Conservation (phyloP, 2,797 vertebrate genomes). For the Cephalopachus bancanus region DNA sequence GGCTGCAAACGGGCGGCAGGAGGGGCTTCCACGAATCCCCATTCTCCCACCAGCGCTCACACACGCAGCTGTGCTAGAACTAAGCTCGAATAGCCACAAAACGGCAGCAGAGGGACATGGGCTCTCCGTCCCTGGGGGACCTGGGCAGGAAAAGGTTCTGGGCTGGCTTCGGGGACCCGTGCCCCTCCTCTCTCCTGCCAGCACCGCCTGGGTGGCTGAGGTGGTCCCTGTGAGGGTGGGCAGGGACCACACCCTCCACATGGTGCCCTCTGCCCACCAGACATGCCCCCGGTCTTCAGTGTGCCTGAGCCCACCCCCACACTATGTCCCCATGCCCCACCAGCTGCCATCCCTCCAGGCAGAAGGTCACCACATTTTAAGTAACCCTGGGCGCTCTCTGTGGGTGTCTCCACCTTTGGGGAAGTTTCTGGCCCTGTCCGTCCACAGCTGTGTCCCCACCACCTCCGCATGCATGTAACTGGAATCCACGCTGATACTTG, state of each 20-base stretch:
- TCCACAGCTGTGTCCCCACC: not conserved
- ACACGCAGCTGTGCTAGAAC: not conserved
- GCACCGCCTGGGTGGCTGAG: not conserved
- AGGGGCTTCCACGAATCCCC: slow-evolving; percentile 61
- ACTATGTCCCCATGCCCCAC: too few species aligned
- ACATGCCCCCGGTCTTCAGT: too few species aligned
- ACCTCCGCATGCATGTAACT: not conserved
- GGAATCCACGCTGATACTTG: not conserved
- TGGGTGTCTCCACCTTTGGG: not conserved
- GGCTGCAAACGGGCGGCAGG: slow-evolving; percentile 25
- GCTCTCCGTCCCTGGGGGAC: not conserved
- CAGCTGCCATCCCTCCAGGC: too few species aligned
- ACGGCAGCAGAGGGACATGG: slow-evolving; percentile 21
- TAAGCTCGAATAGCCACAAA: slow-evolving; percentile 77
- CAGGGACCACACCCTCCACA: not conserved
- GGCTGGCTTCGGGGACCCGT: not conserved
- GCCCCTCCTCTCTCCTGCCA: not conserved
- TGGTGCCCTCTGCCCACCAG: not conserved
- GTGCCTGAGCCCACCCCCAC: too few species aligned
- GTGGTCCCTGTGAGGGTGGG: not conserved
- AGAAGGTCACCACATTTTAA: too few species aligned
- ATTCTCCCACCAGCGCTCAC: slow-evolving; percentile 53
- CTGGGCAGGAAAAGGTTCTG: not conserved
- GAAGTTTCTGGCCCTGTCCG: not conserved
- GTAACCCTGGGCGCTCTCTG: not conserved